Base-by-base conservation (phyloP, 2,113 vertebrate genomes). In the Micronycteris hirsuta region DNA sequence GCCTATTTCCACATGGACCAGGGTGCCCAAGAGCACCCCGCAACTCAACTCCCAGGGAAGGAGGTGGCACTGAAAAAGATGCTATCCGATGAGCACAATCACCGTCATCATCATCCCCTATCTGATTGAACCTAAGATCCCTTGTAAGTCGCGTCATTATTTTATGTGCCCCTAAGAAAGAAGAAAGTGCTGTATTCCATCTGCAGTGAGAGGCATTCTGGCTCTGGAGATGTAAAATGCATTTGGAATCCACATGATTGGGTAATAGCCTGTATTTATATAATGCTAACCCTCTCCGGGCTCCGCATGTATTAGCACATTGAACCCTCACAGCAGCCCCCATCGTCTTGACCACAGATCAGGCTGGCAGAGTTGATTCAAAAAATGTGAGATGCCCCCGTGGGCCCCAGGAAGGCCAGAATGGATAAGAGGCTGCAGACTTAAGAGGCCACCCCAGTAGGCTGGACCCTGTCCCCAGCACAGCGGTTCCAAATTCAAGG, bases 221-320 rank as follows among this genome's bases (percentile, higher is more conserved):
- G 86, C 76, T 80, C 41, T 31, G 45, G 52, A 77, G 58, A 77
- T 41, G 24, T 22, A 13, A 52, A 49, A 5, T 61, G 52, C 49
- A 4, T 47, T 80, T 6, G 14, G 65, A 71, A 38, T 12, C 78
- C 26, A 33, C 47, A 41, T 52, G n/a, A 16, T 8, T 17, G 15
- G 22, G n/a, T 31, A 31, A 26, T 13, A 4, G 26, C 45, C 54
- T 1, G 7, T 9, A 0, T 84, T 41, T n/a, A 20, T 17, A 2
- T 16, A 31, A 2, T 7, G 31, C 19, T 14, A 0, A 14, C 7
- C 38, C 22, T 33, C 52, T 0, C 80, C 31, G 0, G 76, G 10
- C 36, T 68, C 73, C 0, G 0, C 0, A 0, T 2, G 5, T 38
- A 3, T 22, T 7, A 33, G 24, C 1, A 0, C 31, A 1, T n/a